Evolutionary conservation across 2,113 vertebrate genomes (phyloP), one percentile per base, ranked within the genome.

Genomic region (Catharus fuscescens): DNA sequence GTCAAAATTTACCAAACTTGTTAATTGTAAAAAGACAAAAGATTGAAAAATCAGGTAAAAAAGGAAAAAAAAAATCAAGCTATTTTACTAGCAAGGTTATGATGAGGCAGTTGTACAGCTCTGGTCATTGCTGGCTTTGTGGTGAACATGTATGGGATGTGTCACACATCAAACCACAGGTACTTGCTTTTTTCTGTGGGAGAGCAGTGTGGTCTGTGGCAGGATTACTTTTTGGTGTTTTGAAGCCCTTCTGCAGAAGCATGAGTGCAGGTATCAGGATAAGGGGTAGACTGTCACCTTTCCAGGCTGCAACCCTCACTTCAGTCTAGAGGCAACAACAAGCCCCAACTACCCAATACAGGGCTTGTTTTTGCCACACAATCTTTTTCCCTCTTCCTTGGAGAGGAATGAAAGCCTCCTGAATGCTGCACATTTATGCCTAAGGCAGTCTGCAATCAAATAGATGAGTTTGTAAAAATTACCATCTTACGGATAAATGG

Each of bases 1-100:
- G 14, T 60, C 62, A 82, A 60, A 81, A 81, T 67, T 79, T 20
- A 87, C 24, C 20, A 69, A 50, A 8, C 13, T 52, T 53, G 6
- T 29, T 88, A 45, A 29, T 85, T 66, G 47, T 18, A 72, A 66
- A 93, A 82, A 64, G 31, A 80, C 14, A 82, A 86, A 79, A 53
- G 26, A 50, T 10, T 53, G 36, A 80, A 69, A 93, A 86, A 77
- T 54, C 31, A 77, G 20, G 7, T 38, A 48, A 86, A 85, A 77
- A 26, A 26, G n/a, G 2, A 2, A 11, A 5, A 13, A 26, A 34
- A 34, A 5, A 60, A 48, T 12, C 5, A 61, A 70, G 4, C 6
- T 31, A n/a, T 1, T 61, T 66, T 80, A 31, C 8, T 42, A 66
- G 31, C 11, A 21, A 71, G 24, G 18, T 31, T 65, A 18, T 42